Percentiles rank a stretch among this genome's conserved stretches.
Evolutionary conservation across 2,113 vertebrate genomes (phyloP).

Genomic region (Zosterops borbonicus): DNA sequence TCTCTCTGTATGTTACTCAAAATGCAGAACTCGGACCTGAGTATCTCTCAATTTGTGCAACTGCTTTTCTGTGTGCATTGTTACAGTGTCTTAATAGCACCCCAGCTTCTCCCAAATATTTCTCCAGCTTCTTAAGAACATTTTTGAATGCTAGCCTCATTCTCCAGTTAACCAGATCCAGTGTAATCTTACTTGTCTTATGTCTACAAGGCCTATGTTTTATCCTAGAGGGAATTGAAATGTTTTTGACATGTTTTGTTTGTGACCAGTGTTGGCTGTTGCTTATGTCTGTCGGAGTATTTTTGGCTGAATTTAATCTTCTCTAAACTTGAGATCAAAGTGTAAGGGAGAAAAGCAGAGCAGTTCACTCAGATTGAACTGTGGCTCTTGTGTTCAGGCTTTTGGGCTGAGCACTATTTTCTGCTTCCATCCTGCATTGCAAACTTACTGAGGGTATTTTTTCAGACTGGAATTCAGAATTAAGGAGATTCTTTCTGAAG

Average conservation of each 20-base stretch:
- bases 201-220: background rate
- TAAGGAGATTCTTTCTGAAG: background rate
- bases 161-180: background rate
- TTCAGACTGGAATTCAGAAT: background rate
- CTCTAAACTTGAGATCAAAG: background rate
- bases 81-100: background rate
- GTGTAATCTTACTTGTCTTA: rapidly evolving
- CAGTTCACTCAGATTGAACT: background rate
- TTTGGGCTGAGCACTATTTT: background rate
- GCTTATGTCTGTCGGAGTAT: background rate
- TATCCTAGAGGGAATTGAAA: background rate
- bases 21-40: background rate
- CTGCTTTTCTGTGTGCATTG: rapidly evolving
- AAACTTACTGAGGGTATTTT: background rate
- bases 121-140: background rate
- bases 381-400: background rate
- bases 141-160: background rate
- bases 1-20: background rate
- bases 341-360: background rate
- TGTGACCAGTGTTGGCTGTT: background rate
- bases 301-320: background rate
- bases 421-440: background rate
- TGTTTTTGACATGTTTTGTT: background rate
- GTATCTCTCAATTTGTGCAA: background rate
- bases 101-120: background rate